phyloP scores from a whole-genome alignment of 2,113 vertebrate species.

The Rhea pennata region DNA sequence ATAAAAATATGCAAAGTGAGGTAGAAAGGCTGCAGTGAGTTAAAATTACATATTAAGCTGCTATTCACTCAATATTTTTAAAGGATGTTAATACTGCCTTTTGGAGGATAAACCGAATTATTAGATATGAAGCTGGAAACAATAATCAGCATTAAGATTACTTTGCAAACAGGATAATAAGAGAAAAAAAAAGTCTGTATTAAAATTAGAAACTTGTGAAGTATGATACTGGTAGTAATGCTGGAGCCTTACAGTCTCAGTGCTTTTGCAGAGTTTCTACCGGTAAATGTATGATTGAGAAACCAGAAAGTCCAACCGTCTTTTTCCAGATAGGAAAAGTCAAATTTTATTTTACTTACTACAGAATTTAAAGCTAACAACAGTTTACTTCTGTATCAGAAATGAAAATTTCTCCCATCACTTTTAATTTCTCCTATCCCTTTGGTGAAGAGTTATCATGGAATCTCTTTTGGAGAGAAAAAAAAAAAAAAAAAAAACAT shows the following conservation, averaged over 20 bases:
- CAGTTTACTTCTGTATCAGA: neutral
- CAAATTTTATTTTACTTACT: neutral
- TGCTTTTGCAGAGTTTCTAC: neutral
- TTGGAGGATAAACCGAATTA: neutral
- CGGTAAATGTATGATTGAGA: neutral
- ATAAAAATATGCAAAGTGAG: neutral
- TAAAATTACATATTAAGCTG: neutral
- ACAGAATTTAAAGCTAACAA: neutral
- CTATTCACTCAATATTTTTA: neutral
- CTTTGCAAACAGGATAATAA: neutral
- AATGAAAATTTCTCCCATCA: neutral
- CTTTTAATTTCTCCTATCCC: neutral
- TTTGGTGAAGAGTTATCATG: neutral
- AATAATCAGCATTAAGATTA: neutral
- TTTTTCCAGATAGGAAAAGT: neutral
- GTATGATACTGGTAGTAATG: neutral
- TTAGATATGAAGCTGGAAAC: neutral
- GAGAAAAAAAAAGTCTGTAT: neutral
- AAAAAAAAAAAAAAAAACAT: neutral
- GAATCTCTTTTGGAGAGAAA: neutral
- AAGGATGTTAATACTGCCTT: neutral
- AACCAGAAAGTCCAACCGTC: neutral
- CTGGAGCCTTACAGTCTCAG: neutral
- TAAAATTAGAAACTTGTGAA: neutral
- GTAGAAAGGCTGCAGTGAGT: neutral